Percentiles rank a stretch among this genome's conserved stretches.
These are phyloP conservation scores for Drosophila austrosaltans DNA, from an alignment of 2,888 invertebrate genomes.

Conservation along the genomic window DNA sequence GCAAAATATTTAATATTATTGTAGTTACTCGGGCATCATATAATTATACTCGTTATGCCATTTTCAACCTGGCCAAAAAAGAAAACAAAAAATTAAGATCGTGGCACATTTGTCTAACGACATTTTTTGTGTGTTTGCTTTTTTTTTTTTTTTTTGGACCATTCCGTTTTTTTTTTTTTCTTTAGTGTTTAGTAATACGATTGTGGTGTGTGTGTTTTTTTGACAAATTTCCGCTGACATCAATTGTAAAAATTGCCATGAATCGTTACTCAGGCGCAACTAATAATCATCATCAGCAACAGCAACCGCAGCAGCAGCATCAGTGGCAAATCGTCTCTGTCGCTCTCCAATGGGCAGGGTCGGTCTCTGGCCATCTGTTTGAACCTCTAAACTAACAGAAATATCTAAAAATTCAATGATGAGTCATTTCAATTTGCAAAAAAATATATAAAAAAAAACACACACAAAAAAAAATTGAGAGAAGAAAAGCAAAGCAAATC, in stretches of 20 bases:
- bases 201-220: slow-evolving; percentile 17
- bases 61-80: not conserved
- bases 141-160: not conserved
- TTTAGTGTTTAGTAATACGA: not conserved
- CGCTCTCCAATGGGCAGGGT: slow-evolving; percentile 32
- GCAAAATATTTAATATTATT: not conserved
- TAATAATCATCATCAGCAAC: slow-evolving; percentile 43
- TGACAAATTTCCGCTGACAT: slow-evolving; percentile 67
- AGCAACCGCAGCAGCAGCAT: not conserved
- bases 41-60: slow-evolving; percentile 15
- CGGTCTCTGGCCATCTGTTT: slow-evolving; percentile 57
- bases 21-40: not conserved
- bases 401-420: slow-evolving; percentile 72
- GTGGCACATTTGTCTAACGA: slow-evolving; percentile 43
- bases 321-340: not conserved
- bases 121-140: not conserved
- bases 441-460: not conserved
- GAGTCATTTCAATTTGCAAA: slow-evolving; percentile 56
- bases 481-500: slow-evolving; percentile 53
- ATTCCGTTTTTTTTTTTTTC: not conserved
- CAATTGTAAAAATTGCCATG: slow-evolving; percentile 49
- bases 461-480: slow-evolving; percentile 11
- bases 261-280: slow-evolving; percentile 46
- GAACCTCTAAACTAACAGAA: slow-evolving; percentile 54
- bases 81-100: slow-evolving; percentile 25